Conservation (phyloP, 2,113 vertebrate species). For the Mola mola region DNA sequence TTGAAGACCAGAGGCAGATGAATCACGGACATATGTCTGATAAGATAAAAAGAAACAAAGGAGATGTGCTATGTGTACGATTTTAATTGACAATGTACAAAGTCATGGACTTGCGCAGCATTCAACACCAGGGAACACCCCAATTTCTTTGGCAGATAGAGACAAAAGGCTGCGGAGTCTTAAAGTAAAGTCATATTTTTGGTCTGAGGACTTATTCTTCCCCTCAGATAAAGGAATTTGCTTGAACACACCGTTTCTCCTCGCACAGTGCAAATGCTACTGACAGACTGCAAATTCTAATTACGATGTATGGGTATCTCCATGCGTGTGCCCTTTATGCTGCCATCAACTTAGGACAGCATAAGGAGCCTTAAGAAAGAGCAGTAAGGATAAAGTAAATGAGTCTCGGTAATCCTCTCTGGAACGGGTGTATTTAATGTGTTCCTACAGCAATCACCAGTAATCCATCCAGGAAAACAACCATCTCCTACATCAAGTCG, state of each 20-base stretch:
- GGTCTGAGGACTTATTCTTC: neutral
- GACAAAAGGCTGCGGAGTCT: neutral
- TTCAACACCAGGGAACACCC: too few species aligned
- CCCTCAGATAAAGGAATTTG: neutral
- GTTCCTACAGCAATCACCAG: slow-evolving; percentile 46
- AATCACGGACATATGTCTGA: slow-evolving; percentile 23
- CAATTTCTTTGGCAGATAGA: neutral
- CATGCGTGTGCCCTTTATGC: slow-evolving; percentile 22
- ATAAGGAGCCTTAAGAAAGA: slow-evolving; percentile 45
- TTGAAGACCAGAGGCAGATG: slow-evolving; percentile 20
- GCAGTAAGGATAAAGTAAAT: slow-evolving; percentile 64
- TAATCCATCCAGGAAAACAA: slow-evolving; percentile 62
- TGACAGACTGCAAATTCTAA: slow-evolving; percentile 6
- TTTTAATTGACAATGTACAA: too few species aligned
- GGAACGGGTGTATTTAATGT: slow-evolving; percentile 56
- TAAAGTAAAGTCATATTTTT: slow-evolving; percentile 14
- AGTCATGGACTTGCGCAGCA: too few species aligned
- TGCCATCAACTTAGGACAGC: slow-evolving; percentile 45
- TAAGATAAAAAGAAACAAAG: slow-evolving; percentile 17
- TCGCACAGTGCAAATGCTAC: neutral
- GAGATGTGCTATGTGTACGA: too few species aligned
- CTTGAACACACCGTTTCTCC: slow-evolving; percentile 4
- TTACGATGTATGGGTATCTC: slow-evolving; percentile 3
- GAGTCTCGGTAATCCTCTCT: slow-evolving; percentile 67
- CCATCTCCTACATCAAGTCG: slow-evolving; percentile 31